Base-by-base conservation (phyloP, 2,888 invertebrate species). In the Lepidochitona cinerea region DNA sequence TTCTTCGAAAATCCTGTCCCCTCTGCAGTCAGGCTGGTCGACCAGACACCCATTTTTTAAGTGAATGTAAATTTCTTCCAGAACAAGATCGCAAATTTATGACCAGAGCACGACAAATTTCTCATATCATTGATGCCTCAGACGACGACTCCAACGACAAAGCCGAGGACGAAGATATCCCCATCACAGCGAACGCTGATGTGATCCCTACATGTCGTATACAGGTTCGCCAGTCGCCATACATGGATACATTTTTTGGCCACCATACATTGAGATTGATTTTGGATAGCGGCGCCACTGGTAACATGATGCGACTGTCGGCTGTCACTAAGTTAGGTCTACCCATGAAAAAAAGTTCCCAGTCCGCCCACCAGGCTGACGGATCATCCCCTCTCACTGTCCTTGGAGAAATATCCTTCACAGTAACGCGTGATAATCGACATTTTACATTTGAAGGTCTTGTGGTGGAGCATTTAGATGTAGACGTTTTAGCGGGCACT, bases 401-500 rank as follows among this genome's bases (percentile, higher is more conserved):
- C n/a, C n/a, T n/a, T n/a, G n/a, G n/a, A n/a, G n/a, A n/a, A n/a
- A n/a, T n/a, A n/a, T n/a, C n/a, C n/a, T n/a, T n/a, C n/a, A n/a
- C n/a, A n/a, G n/a, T n/a, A n/a, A n/a, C n/a, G n/a, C n/a, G n/a
- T n/a, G n/a, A n/a, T n/a, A n/a, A n/a, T n/a, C n/a, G n/a, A n/a
- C n/a, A n/a, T n/a, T n/a, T n/a, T n/a, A n/a, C n/a, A n/a, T n/a
- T n/a, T n/a, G n/a, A n/a, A n/a, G 76, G 70, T 18, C 68, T 77
- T 14, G 80, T 78, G 7, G 78, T 81, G 1, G 71, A 76, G 23
- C 49, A 78, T 59, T 35, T 78, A 3, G 82, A 82, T 70, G 73
- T 70, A 12, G 80, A 82, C 12, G 37, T 72, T 36, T 29, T 75
- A 18, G 80, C 79, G 0, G 82, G 82, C 1, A 79, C 75, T 12